Conservation (phyloP, 2,113 vertebrate species). For the Ailurus styani region DNA sequence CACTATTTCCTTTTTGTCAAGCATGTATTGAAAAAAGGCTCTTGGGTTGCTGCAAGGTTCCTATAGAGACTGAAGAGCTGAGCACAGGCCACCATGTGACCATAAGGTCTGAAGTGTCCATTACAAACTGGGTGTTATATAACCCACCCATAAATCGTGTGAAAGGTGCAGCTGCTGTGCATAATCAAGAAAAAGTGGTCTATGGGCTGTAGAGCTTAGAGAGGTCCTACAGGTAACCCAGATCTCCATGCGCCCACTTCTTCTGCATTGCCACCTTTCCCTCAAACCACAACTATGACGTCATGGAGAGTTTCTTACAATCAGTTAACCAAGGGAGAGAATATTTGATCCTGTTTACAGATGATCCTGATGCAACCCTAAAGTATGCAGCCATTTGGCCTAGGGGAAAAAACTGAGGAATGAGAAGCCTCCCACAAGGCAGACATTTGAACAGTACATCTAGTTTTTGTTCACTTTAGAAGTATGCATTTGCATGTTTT, state of each 20-base stretch:
- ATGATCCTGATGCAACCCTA: background rate
- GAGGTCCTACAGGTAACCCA: background rate
- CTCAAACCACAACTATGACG: background rate
- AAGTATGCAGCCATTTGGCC: background rate
- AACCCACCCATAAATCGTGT: background rate
- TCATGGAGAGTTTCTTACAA: background rate
- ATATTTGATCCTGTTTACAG: background rate
- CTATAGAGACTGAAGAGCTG: background rate
- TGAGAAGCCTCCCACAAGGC: background rate
- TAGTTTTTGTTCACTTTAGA: background rate
- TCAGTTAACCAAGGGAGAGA: background rate
- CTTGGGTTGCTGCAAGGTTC: background rate
- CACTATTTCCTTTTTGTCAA: background rate
- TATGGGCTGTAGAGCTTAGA: background rate
- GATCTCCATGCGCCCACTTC: background rate
- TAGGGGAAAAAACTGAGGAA: background rate
- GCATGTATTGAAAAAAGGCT: background rate
- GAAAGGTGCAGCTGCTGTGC: background rate
- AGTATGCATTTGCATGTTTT: background rate
- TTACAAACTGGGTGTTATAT: background rate
- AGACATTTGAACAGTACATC: background rate
- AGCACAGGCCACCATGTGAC: background rate
- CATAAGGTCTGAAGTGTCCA: background rate
- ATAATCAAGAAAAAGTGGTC: background rate
- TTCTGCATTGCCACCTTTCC: background rate